Percentiles rank a stretch among this genome's conserved stretches.
These are phyloP conservation scores for Trogon melanurus DNA, from an alignment of 2,113 vertebrate species.

Conservation along the genomic window DNA sequence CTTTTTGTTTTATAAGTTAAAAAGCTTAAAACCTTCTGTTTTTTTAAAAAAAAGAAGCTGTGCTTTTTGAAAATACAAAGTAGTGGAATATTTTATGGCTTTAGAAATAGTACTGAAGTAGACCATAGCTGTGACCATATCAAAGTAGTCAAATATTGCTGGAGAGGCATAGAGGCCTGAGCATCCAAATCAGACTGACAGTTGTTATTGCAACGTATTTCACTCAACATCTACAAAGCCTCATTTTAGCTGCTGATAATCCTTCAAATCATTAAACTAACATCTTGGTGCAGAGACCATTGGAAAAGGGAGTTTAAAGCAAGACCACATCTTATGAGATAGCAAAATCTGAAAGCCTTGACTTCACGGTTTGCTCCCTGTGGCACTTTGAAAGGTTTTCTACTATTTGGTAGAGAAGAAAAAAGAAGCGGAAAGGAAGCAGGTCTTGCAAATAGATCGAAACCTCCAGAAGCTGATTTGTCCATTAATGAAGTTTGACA, in stretches of 20 bases:
- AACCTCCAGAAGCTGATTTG: background rate
- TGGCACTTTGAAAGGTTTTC: background rate
- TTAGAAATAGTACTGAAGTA: background rate
- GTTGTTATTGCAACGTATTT: background rate
- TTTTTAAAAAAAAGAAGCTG: background rate
- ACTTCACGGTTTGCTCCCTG: background rate
- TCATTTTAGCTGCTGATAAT: constrained; percentile 37
- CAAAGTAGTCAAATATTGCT: constrained; percentile 12
- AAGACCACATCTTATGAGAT: background rate
- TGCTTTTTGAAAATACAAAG: background rate
- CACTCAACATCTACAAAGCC: background rate
- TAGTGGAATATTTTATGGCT: background rate
- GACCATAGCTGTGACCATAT: constrained; percentile 42
- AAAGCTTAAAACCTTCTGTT: background rate
- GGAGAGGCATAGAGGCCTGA: background rate
- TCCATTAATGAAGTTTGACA: background rate
- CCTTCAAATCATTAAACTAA: background rate
- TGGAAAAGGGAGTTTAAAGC: background rate
- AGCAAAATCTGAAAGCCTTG: background rate
- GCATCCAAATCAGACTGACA: constrained; percentile 48
- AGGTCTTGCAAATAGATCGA: background rate
- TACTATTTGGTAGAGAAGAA: background rate
- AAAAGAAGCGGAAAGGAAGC: background rate
- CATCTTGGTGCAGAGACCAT: background rate
- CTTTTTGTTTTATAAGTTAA: background rate